Percentiles rank a stretch among this genome's conserved stretches.
phyloP scores from a whole-genome alignment of 2,113 vertebrate genomes.

The Edolisoma coerulescens region DNA sequence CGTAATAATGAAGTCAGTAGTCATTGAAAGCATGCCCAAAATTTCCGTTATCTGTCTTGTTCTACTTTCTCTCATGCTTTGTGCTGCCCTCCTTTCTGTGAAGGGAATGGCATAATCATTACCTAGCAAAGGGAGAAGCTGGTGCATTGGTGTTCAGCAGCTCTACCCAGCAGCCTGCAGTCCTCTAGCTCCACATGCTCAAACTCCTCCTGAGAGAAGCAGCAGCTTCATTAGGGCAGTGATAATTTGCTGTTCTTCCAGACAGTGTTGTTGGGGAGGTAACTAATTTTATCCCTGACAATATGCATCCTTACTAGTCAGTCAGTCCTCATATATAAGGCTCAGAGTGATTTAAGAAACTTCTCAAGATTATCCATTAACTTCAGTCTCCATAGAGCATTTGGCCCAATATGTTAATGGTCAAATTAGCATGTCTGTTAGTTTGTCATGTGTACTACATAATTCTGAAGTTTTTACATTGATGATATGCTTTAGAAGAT shows the following conservation, averaged over 20 bases:
- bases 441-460: neutral
- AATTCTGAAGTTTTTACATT: neutral
- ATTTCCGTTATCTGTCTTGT: constrained; percentile 48
- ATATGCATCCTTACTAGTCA: neutral
- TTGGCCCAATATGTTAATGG: neutral
- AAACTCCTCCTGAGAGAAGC: neutral
- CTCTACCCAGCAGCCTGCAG: neutral
- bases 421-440: neutral
- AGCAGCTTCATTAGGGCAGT: neutral
- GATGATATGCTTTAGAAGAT: neutral
- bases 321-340: neutral
- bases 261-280: neutral
- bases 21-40: neutral
- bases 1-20: neutral
- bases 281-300: neutral
- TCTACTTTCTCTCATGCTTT: constrained; percentile 22
- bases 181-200: neutral
- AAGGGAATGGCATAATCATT: constrained; percentile 11
- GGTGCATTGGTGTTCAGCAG: neutral
- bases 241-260: neutral
- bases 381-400: neutral
- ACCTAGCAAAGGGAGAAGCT: constrained; percentile 13
- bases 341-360: neutral
- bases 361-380: neutral
- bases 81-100: neutral